phyloP scores from a whole-genome alignment of 1,140 invertebrate genomes.

The Pentalonia nigronervosa region DNA sequence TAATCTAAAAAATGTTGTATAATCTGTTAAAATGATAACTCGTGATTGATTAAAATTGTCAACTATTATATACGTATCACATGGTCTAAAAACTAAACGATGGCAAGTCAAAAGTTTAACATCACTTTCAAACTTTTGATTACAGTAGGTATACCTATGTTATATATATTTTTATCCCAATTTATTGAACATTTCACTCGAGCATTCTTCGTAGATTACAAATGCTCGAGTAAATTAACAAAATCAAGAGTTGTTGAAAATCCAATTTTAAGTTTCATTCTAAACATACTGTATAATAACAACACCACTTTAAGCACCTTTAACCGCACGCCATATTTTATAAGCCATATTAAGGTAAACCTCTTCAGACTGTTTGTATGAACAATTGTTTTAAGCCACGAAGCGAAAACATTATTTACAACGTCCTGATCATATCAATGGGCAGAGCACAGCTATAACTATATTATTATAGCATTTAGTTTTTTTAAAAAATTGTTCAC shows the following conservation, averaged over 20 bases:
- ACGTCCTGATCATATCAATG: neutral
- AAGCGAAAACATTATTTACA: neutral
- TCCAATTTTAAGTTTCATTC: neutral
- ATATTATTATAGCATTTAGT: neutral
- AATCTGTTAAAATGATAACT: too few relatives aligned
- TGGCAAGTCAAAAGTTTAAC: too few relatives aligned
- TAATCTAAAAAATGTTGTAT: too few relatives aligned
- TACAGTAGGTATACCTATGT: neutral
- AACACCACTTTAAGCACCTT: neutral
- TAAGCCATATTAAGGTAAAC: neutral
- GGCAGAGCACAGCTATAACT: too few relatives aligned
- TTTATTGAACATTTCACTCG: neutral
- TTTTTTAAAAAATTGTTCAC: neutral
- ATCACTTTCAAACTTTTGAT: neutral
- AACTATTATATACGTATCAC: too few relatives aligned
- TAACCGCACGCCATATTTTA: neutral
- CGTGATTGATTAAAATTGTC: too few relatives aligned
- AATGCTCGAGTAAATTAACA: neutral
- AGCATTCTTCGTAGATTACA: neutral
- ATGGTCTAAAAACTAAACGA: too few relatives aligned
- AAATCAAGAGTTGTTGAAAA: neutral
- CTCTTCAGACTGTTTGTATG: neutral
- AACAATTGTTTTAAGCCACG: neutral
- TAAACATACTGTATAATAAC: neutral
- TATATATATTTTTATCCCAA: neutral